Percentiles rank a stretch among this genome's conserved stretches.
phyloP scores from a whole-genome alignment of 1,140 invertebrate species.

The Brachionus paranguensis region DNA sequence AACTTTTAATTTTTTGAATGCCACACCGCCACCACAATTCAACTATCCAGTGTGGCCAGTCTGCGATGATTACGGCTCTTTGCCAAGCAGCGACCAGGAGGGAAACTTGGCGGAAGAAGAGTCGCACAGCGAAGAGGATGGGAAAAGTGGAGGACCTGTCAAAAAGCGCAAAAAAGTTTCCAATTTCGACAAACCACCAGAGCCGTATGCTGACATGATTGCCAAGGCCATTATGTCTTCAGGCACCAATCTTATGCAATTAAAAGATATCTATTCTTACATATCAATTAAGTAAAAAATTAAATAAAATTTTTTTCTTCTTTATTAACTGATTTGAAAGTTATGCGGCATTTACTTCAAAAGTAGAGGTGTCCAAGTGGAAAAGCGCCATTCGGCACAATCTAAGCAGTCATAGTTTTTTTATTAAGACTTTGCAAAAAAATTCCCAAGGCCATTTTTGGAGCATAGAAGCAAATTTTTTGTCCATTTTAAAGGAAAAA shows the following conservation, averaged over 20 bases:
- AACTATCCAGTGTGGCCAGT: neutral
- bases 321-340: neutral
- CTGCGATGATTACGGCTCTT: neutral
- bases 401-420: slow-evolving; percentile 29
- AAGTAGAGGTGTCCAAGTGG: slow-evolving; percentile 26
- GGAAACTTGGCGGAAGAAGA: neutral
- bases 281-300: slow-evolving; percentile 8
- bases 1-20: slow-evolving; percentile 5
- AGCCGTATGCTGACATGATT: slow-evolving; percentile 36
- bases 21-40: neutral
- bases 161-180: neutral
- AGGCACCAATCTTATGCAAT: neutral
- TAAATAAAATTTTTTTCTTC: neutral
- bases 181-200: slow-evolving; percentile 26
- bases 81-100: neutral
- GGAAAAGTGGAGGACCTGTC: neutral
- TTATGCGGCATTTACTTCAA: neutral
- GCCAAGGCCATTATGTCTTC: slow-evolving; percentile 14
- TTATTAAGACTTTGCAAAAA: slow-evolving; percentile 10
- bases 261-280: slow-evolving; percentile 30
- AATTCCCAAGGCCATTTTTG: slow-evolving; percentile 36
- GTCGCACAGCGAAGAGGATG: neutral
- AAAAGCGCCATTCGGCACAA: slow-evolving; percentile 36
- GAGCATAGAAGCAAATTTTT: slow-evolving; percentile 6
- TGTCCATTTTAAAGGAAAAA: slow-evolving; percentile 29